phyloP scores from a whole-genome alignment of 2,113 vertebrate genomes.

The Calidris pugnax region DNA sequence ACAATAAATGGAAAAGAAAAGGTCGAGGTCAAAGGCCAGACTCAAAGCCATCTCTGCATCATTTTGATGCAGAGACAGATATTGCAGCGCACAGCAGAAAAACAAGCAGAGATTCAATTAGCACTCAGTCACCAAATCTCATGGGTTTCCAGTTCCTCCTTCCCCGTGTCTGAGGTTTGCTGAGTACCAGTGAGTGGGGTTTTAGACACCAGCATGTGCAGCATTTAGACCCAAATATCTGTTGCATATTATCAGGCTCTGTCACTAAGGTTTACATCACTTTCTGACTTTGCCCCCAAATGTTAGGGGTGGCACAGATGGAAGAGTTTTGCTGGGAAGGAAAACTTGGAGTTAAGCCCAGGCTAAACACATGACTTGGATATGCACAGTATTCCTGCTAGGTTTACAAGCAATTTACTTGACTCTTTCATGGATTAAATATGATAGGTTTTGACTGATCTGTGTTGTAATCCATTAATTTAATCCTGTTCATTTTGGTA shows the following conservation, averaged over 20 bases:
- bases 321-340: not conserved
- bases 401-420: not conserved
- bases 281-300: not conserved
- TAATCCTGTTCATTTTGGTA: not conserved
- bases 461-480: not conserved
- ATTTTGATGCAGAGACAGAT: not conserved
- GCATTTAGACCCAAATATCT: not conserved
- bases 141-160: not conserved
- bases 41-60: not conserved
- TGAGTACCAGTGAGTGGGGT: not conserved
- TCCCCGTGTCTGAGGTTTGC: not conserved
- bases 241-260: not conserved
- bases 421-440: not conserved
- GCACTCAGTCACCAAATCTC: not conserved
- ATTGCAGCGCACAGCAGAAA: not conserved
- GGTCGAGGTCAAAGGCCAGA: not conserved
- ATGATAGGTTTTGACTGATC: not conserved
- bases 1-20: not conserved
- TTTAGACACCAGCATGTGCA: not conserved
- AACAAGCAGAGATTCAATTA: not conserved
- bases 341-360: not conserved
- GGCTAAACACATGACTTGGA: not conserved
- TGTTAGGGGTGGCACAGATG: not conserved
- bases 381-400: not conserved
- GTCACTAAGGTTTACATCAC: not conserved